Conservation (phyloP, 2,888 invertebrate species). For the Lysandra bellargus region DNA sequence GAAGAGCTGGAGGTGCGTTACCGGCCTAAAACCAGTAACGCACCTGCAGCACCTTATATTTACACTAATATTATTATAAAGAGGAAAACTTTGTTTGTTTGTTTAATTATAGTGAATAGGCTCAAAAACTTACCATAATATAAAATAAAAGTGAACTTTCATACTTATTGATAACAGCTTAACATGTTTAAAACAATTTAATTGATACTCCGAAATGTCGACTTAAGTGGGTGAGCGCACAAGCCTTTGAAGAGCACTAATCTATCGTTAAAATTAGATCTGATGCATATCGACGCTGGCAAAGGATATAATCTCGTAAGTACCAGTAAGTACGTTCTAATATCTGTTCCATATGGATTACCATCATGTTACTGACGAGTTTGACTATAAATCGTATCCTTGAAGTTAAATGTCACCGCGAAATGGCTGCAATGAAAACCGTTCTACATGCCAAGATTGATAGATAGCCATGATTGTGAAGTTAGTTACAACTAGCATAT, state of each 20-base stretch:
- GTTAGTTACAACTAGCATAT: too few relatives aligned
- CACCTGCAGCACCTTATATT: too few relatives aligned
- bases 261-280: slow-evolving; percentile 15
- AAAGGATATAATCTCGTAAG: slow-evolving; percentile 24
- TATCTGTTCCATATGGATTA: slow-evolving; percentile 16
- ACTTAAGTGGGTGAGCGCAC: background rate
- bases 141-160: too few relatives aligned
- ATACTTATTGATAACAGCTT: too few relatives aligned
- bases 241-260: slow-evolving; percentile 13
- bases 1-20: too few relatives aligned
- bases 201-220: background rate
- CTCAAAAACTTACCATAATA: too few relatives aligned
- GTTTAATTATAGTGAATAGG: too few relatives aligned
- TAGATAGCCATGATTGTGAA: background rate
- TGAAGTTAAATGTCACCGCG: slow-evolving; percentile 7
- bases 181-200: background rate
- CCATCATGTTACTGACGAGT: slow-evolving; percentile 11
- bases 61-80: too few relatives aligned
- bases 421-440: background rate
- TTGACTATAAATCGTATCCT: background rate
- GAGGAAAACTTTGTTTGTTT: too few relatives aligned
- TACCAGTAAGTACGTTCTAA: slow-evolving; percentile 11
- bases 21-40: too few relatives aligned
- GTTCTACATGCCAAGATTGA: background rate
- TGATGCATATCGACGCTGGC: background rate